Percentiles rank a stretch among this genome's conserved stretches.
phyloP scores from a whole-genome alignment of 2,888 invertebrate genomes.

The Drosophila meridionalis region DNA sequence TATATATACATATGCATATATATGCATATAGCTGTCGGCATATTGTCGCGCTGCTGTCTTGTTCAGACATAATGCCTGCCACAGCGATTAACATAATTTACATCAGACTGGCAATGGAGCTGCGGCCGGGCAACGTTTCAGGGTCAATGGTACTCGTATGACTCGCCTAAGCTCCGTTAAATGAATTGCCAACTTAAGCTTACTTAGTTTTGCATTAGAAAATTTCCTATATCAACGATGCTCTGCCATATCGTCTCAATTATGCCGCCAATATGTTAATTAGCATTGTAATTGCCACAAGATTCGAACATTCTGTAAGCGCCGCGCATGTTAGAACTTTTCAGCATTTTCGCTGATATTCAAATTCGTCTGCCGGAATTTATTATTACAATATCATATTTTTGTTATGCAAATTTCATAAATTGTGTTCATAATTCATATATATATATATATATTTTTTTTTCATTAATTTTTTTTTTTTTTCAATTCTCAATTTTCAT shows the following conservation, averaged over 20 bases:
- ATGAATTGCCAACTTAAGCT: slow-evolving; percentile 16
- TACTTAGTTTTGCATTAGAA: not conserved
- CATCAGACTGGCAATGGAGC: slow-evolving; percentile 11
- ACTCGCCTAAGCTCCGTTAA: not conserved
- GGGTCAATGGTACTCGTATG: not conserved
- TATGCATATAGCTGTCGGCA: slow-evolving; percentile 20
- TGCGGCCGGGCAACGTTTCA: not conserved
- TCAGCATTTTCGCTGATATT: slow-evolving; percentile 7
- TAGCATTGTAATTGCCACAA: slow-evolving; percentile 17
- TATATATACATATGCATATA: not conserved
- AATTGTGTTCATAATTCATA: slow-evolving; percentile 14
- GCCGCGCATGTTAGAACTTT: not conserved
- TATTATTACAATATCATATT: slow-evolving; percentile 29
- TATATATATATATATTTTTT: not conserved
- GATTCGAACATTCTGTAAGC: not conserved
- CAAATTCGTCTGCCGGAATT: slow-evolving; percentile 21
- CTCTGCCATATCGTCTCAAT: not conserved
- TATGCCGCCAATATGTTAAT: not conserved
- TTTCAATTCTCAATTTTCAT: slow-evolving; percentile 23
- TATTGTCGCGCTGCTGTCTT: slow-evolving; percentile 28
- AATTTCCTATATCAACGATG: not conserved
- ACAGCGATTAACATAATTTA: slow-evolving; percentile 44
- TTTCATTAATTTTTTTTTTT: not conserved
- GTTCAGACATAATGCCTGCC: slow-evolving; percentile 33
- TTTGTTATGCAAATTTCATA: slow-evolving; percentile 37